Conservation (phyloP, 2,113 vertebrate genomes). For the Brachyistius frenatus region DNA sequence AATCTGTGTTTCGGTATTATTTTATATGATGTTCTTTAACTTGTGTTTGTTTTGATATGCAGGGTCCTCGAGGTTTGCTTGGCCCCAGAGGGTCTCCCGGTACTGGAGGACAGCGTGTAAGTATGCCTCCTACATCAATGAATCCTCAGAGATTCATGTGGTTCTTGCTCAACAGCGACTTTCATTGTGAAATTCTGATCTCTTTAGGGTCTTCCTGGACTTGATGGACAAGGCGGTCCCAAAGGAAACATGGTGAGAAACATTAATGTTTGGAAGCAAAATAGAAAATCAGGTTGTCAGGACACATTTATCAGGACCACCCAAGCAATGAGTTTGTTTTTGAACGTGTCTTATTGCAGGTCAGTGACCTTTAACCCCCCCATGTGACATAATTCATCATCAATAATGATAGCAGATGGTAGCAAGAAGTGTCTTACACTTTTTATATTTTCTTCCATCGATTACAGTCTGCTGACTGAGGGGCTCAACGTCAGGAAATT, state of each 20-base stretch:
- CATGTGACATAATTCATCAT: background rate
- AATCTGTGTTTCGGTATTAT: background rate
- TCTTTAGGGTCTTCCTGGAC: constrained; percentile 90
- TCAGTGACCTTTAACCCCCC: constrained; percentile 34
- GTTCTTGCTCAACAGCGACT: constrained; percentile 3
- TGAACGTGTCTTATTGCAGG: constrained; percentile 3
- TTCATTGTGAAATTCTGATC: constrained; percentile 10
- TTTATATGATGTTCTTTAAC: background rate
- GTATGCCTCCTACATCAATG: constrained; percentile 64
- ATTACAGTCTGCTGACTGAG: background rate
- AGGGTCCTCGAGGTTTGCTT: constrained; percentile 95
- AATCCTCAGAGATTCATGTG: background rate
- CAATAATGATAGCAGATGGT: background rate
- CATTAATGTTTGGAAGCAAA: constrained; percentile 20
- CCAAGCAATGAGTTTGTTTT: constrained; percentile 20
- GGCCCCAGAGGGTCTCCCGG: constrained; percentile 94
- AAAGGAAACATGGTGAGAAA: constrained; percentile 97
- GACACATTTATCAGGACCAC: constrained; percentile 28
- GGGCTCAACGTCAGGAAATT: background rate
- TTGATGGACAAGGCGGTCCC: constrained; percentile 93
- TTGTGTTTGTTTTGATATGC: constrained; percentile 25
- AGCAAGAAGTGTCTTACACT: background rate
- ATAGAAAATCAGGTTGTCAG: background rate
- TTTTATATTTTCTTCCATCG: background rate
- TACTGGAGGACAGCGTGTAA: constrained; percentile 92